phyloP scores from a whole-genome alignment of 2,888 invertebrate genomes.

The Apamea monoglypha region DNA sequence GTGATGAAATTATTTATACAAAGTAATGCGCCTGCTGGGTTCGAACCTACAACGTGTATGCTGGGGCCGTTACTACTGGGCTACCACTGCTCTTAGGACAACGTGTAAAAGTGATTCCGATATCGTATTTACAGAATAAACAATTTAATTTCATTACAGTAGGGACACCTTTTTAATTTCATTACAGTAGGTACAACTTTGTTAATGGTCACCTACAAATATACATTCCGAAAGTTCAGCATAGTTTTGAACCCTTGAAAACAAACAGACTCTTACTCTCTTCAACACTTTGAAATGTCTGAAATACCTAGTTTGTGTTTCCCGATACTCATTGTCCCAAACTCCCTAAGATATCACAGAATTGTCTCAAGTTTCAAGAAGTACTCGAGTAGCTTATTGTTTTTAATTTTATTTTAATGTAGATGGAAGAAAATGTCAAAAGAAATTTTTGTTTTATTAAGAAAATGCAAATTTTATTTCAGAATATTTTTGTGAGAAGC shows the following conservation, averaged over 20 bases:
- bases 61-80: too few relatives aligned
- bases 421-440: conserved; percentile 2
- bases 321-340: conserved; percentile 6
- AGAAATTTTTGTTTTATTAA: not conserved
- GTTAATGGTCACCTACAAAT: conserved; percentile 14
- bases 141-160: not conserved
- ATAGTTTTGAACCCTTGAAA: conserved; percentile 23
- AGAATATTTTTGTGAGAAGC: not conserved
- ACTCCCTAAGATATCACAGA: not conserved
- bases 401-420: conserved; percentile 18
- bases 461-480: conserved; percentile 9
- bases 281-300: not conserved
- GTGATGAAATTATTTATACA: too few relatives aligned
- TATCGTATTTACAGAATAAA: not conserved
- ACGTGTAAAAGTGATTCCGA: not conserved
- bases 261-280: not conserved
- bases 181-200: not conserved
- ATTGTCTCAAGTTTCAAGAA: conserved; percentile 22
- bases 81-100: too few relatives aligned
- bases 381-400: conserved; percentile 3
- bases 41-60: too few relatives aligned
- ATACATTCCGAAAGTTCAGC: conserved; percentile 3
- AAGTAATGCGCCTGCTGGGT: too few relatives aligned
- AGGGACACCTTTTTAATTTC: too few relatives aligned
- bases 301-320: conserved; percentile 35